phyloP scores from a whole-genome alignment of 2,888 invertebrate species.

The Macroteleia sp. region DNA sequence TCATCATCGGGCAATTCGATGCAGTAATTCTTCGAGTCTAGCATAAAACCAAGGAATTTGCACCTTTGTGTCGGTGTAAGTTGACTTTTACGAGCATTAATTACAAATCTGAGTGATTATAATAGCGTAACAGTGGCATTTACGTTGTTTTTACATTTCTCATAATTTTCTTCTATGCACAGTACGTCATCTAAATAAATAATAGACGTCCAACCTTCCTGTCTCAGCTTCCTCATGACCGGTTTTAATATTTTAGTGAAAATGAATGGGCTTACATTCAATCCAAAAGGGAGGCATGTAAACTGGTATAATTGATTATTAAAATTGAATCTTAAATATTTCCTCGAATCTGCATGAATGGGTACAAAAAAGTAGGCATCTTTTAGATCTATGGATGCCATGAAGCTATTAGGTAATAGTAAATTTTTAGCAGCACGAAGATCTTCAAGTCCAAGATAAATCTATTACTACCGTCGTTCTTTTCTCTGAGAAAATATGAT shows the following conservation, averaged over 20 bases:
- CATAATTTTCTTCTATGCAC: no score
- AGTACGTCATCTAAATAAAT: no score
- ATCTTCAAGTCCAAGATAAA: no score
- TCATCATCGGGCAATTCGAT: slow-evolving; percentile 8
- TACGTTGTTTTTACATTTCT: neutral
- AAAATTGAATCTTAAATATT: slow-evolving; percentile 58
- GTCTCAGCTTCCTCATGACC: neutral
- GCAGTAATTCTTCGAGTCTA: neutral
- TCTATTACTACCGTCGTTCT: no score
- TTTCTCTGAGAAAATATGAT: no score
- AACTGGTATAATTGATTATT: slow-evolving; percentile 44
- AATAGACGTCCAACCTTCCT: no score
- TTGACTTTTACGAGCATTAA: neutral
- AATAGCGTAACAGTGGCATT: neutral
- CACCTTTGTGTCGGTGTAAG: neutral
- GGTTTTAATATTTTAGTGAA: neutral
- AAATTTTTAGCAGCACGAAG: slow-evolving; percentile 22
- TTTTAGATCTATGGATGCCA: slow-evolving; percentile 39
- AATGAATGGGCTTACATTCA: neutral
- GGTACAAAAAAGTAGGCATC: slow-evolving; percentile 50
- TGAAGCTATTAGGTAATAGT: slow-evolving; percentile 15
- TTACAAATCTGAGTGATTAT: neutral
- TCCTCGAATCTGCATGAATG: slow-evolving; percentile 20
- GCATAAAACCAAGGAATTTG: slow-evolving; percentile 7
- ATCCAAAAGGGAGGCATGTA: slow-evolving; percentile 53